Evolutionary conservation across 2,113 vertebrate species (phyloP).

Genomic region (Syrmaticus mikado): DNA sequence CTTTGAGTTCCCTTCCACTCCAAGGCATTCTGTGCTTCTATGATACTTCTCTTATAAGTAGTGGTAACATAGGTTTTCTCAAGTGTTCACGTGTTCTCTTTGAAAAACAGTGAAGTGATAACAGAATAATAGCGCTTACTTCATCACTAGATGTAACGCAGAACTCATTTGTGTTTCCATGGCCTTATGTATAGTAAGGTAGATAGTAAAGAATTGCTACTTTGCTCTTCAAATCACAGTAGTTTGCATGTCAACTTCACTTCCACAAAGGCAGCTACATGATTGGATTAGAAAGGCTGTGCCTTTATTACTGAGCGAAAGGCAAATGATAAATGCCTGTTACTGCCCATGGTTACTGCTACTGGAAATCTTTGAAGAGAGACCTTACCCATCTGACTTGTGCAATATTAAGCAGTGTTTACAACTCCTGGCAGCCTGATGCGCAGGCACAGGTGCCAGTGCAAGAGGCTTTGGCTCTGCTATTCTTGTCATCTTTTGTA

Average conservation of each 20-base stretch:
- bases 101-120: neutral
- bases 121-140: too few relatives aligned
- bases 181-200: neutral
- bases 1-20: neutral
- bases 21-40: too few relatives aligned
- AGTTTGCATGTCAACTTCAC: neutral
- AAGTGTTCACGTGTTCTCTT: neutral
- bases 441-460: neutral
- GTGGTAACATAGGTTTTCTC: neutral
- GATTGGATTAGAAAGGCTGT: neutral
- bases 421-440: neutral
- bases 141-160: neutral
- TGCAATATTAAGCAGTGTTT: neutral
- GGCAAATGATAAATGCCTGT: neutral
- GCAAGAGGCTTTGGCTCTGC: neutral
- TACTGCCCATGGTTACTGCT: neutral
- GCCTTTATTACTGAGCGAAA: neutral
- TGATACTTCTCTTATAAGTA: too few relatives aligned
- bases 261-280: neutral
- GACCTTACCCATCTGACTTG: neutral
- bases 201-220: neutral
- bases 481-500: neutral
- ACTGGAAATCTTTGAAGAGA: neutral
- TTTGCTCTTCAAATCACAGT: neutral
- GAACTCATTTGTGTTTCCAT: neutral